Conservation (phyloP, 2,113 vertebrate species). For the Dasypus novemcinctus region DNA sequence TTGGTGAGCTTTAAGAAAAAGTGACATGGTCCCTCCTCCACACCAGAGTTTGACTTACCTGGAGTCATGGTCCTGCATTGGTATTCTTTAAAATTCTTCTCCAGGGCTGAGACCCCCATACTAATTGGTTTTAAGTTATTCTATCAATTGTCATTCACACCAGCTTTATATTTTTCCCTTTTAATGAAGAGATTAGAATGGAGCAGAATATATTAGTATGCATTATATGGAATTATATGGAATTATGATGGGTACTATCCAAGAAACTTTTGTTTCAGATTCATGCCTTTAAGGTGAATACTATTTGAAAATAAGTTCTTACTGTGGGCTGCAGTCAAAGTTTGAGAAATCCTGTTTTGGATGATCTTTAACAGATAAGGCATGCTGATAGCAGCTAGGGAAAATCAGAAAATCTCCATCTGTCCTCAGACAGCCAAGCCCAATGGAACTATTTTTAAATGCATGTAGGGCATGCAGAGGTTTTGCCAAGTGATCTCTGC, state of each 20-base stretch:
- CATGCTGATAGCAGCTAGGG: not conserved
- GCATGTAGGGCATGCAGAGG: not conserved
- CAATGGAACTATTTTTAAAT: not conserved
- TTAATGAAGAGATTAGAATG: not conserved
- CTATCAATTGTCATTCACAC: not conserved
- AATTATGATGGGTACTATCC: not conserved
- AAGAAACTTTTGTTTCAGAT: not conserved
- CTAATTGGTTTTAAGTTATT: not conserved
- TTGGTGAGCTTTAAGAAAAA: not conserved
- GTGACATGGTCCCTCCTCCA: not conserved
- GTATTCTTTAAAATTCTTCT: not conserved
- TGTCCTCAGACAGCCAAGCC: conserved; percentile 39
- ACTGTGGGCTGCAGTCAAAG: not conserved
- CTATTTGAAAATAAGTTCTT: not conserved
- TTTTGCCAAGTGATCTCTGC: not conserved
- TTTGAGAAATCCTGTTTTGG: conserved; percentile 24
- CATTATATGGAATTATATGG: not conserved
- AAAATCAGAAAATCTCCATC: conserved; percentile 14
- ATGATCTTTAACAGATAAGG: not conserved
- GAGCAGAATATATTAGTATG: not conserved
- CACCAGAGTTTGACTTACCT: not conserved
- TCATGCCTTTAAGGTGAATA: not conserved
- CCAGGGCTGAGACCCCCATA: not conserved
- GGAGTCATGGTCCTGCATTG: not conserved
- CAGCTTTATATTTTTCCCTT: not conserved